Evolutionary conservation across 1,140 invertebrate genomes (phyloP), one percentile per base, ranked within the genome.

Genomic region (Drosophila sulfurigaster): DNA sequence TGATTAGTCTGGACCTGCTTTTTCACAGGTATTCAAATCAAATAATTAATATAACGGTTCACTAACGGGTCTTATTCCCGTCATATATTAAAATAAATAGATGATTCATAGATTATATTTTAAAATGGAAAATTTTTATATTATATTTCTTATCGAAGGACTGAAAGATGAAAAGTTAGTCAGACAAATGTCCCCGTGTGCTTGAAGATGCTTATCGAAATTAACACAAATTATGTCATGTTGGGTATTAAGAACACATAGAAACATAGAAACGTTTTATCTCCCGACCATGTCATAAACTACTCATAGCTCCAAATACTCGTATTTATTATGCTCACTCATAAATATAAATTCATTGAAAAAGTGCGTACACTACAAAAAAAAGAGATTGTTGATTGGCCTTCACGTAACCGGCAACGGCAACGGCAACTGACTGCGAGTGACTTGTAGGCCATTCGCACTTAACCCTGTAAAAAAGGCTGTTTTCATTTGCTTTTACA

Each of bases 301-400:
- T 6, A 57, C n/a, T 56, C 58, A 48, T 43, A 63, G 38, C 25
- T 49, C 32, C 38, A 41, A 51, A 38, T 10, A 41, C 38, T 10
- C 11, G 38, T 64, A 52, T 35, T 51, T 35, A 20, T 51, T 51
- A 65, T 41, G 30, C 35, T 8, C n/a, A 66, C 32, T 65, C 32
- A 76, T 79, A 67, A 70, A 69, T 74, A 76, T 79, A 67, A 70
- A 69, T 74, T 81, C 28, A 76, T 67, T 60, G 57, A 68, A 69
- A 25, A 73, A 73, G 74, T 83, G 81, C 81, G 77, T 85, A 75
- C 49, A 43, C 41, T 13, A 75, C 20, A 25, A 25, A 25, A 25
- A 85, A 83, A 87, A 87, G 79, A 87, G 82, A 87, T 83, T 87
- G 82, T 87, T 88, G 83, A 82, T 82, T 87, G 82, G 60, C 82